Conservation (phyloP, 2,888 invertebrate genomes). For the Cantharis rufa region DNA sequence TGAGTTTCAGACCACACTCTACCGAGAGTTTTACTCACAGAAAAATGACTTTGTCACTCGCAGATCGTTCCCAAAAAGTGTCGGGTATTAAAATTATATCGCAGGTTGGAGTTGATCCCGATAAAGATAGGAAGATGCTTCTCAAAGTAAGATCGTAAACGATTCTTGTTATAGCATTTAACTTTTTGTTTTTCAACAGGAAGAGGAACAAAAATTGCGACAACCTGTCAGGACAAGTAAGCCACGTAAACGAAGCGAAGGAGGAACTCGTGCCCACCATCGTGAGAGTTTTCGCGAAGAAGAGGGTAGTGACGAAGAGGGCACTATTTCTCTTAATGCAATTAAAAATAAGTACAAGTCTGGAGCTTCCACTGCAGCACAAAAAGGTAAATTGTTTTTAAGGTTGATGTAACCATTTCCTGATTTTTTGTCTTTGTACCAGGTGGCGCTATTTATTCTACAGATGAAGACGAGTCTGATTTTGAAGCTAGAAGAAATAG, state of each 20-base stretch:
- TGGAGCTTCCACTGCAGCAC: conserved; percentile 46
- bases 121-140: conserved; percentile 86
- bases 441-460: conserved; percentile 77
- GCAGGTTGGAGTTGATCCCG: conserved; percentile 92
- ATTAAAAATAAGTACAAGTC: conserved; percentile 94
- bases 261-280: conserved; percentile 48
- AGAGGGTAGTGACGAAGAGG: conserved; percentile 92
- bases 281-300: conserved; percentile 65
- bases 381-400: conserved; percentile 50
- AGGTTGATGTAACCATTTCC: neutral
- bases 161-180: conserved; percentile 6
- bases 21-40: conserved; percentile 98
- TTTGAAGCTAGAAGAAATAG: conserved; percentile 75
- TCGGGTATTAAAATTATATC: conserved; percentile 95
- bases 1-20: conserved; percentile 97
- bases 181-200: conserved; percentile 58
- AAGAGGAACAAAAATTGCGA: conserved; percentile 94
- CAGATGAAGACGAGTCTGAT: conserved; percentile 85
- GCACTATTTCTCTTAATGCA: conserved; percentile 87
- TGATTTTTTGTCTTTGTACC: neutral
- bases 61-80: conserved; percentile 92
- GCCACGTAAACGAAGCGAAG: conserved; percentile 53
- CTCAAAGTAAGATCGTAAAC: conserved; percentile 70
- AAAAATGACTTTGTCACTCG: conserved; percentile 97
- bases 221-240: conserved; percentile 77